Evolutionary conservation across 2,797 vertebrate species (phyloP).

Genomic region (Sebastes hopkinsi): DNA sequence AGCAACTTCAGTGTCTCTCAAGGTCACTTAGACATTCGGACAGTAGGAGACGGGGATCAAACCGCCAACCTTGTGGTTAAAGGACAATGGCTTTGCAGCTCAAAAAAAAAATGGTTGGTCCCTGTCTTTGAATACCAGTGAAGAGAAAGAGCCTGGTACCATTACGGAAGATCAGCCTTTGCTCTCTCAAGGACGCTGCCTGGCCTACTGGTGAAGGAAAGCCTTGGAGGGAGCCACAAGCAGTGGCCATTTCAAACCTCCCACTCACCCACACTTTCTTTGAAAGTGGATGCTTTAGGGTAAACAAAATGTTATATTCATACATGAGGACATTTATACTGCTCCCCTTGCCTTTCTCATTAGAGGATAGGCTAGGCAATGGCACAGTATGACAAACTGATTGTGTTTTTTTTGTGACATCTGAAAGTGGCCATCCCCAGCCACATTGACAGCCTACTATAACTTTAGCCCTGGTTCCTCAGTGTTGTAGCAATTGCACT

Average conservation of each 20-base stretch:
- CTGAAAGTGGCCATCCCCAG: constrained; percentile 1
- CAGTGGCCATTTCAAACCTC: constrained; percentile 23
- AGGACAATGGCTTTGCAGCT: constrained; percentile 9
- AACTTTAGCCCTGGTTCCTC: not conserved
- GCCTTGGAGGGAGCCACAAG: constrained; percentile 2
- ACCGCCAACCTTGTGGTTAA: not conserved
- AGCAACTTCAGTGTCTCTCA: not conserved
- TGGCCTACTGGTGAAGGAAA: constrained; percentile 17
- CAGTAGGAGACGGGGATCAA: too few species aligned
- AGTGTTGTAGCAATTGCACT: not conserved
- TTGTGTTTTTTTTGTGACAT: constrained; percentile 12
- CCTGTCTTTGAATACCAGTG: not conserved
- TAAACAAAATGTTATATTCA: constrained; percentile 6
- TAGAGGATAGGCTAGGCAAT: not conserved
- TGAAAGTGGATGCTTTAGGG: constrained; percentile 14
- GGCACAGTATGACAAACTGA: not conserved
- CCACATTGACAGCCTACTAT: not conserved
- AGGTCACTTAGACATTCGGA: not conserved
- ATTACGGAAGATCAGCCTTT: constrained; percentile 8
- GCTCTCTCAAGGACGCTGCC: constrained; percentile 16
- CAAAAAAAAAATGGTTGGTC: not conserved
- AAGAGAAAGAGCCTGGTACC: not conserved
- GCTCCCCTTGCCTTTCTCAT: not conserved
- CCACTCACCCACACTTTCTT: constrained; percentile 5
- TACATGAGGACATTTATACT: not conserved